Percentiles rank a stretch among this genome's conserved stretches.
These are phyloP conservation scores for Dione vanillae DNA, from an alignment of 2,888 invertebrate species.

Conservation along the genomic window DNA sequence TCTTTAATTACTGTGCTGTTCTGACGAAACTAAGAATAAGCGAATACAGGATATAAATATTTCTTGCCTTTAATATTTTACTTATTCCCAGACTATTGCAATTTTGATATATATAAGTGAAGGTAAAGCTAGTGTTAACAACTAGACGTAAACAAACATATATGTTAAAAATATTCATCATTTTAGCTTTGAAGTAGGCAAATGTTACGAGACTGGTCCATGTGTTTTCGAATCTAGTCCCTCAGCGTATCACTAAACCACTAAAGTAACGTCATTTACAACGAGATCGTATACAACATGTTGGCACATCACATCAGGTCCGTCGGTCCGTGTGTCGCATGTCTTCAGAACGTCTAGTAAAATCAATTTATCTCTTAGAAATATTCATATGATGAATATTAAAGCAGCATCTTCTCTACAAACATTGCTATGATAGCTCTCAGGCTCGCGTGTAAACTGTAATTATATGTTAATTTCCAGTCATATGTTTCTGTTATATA, in stretches of 20 bases:
- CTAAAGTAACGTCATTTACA: neutral
- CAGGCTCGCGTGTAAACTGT: neutral
- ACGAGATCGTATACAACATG: neutral
- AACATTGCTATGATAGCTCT: neutral
- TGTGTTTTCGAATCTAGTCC: no score
- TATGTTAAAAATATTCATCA: no score
- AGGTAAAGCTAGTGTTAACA: no score
- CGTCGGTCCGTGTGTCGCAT: neutral
- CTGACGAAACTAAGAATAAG: no score
- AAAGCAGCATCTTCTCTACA: constrained; percentile 19
- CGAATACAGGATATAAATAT: no score
- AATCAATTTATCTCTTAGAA: constrained; percentile 10
- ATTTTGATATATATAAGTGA: no score
- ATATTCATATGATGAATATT: constrained; percentile 34
- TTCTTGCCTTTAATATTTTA: no score
- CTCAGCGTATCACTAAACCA: neutral
- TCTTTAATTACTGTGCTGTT: no score
- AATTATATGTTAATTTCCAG: constrained; percentile 25
- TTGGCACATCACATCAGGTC: neutral
- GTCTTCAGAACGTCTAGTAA: neutral
- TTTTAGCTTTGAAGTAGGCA: no score
- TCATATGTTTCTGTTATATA: constrained; percentile 5
- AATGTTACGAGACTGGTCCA: no score
- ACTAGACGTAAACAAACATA: no score
- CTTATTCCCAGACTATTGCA: no score